Evolutionary conservation across 1,140 invertebrate species (phyloP).

Genomic region (Papilio machaon): DNA sequence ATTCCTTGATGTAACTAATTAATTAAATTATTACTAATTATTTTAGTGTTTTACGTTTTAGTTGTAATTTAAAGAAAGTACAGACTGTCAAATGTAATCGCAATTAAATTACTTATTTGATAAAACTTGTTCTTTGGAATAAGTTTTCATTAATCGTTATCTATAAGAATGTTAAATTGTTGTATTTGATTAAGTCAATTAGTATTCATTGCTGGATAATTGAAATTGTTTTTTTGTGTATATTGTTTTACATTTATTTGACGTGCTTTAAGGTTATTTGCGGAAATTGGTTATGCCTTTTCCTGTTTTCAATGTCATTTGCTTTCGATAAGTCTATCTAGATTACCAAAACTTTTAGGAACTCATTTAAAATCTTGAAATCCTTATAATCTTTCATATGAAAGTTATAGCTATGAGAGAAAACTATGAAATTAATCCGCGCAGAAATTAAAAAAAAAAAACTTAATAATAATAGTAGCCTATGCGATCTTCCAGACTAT

Average conservation of each 20-base stretch:
- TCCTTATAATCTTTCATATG: too few relatives aligned
- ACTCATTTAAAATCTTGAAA: too few relatives aligned
- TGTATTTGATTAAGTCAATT: conserved; percentile 25
- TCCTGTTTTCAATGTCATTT: too few relatives aligned
- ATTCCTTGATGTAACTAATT: not conserved
- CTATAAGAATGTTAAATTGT: conserved; percentile 20
- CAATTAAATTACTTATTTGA: conserved; percentile 33
- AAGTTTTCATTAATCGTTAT: conserved; percentile 11
- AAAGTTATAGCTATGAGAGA: too few relatives aligned
- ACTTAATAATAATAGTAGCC: too few relatives aligned
- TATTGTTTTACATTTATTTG: not conserved
- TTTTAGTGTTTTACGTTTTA: not conserved
- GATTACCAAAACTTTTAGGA: too few relatives aligned
- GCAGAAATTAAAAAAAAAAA: too few relatives aligned
- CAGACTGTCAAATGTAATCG: not conserved
- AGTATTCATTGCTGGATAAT: conserved; percentile 32
- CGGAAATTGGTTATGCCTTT: not conserved
- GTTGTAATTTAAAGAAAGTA: not conserved
- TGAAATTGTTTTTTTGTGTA: not conserved
- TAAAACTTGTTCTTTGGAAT: conserved; percentile 16
- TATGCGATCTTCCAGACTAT: too few relatives aligned
- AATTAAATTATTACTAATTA: not conserved
- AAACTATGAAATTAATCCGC: too few relatives aligned
- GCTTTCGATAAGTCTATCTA: too few relatives aligned
- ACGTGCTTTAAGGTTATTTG: not conserved